Evolutionary conservation across 2,888 invertebrate genomes (phyloP).

Genomic region (Hermaeophaga mercurialis): DNA sequence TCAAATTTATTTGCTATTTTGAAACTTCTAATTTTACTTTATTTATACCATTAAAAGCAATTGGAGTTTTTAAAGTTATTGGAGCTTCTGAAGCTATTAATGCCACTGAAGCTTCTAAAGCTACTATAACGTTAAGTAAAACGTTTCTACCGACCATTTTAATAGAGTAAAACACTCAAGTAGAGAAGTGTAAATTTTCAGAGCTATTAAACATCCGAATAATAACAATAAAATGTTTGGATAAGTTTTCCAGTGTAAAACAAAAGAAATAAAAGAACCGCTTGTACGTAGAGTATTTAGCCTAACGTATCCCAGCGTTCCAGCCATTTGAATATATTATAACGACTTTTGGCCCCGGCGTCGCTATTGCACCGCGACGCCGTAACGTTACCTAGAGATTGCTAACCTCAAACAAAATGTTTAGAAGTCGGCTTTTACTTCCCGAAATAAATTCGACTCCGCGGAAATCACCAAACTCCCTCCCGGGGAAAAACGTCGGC

Average conservation of each 20-base stretch:
- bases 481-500: constrained; percentile 49
- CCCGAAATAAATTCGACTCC: constrained; percentile 53
- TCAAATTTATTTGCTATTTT: no score
- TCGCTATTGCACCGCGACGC: constrained; percentile 16
- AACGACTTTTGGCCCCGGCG: constrained; percentile 7
- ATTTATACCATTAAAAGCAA: no score
- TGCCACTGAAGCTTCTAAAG: no score
- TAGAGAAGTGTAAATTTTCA: no score
- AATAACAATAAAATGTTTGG: constrained; percentile 1
- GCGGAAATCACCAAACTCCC: constrained; percentile 52
- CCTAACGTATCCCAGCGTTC: neutral
- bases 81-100: no score
- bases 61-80: no score
- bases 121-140: no score
- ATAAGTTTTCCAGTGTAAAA: constrained; percentile 1
- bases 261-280: constrained; percentile 5
- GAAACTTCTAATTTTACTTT: no score
- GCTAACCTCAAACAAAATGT: constrained; percentile 36
- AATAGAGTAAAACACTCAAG: no score
- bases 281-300: constrained; percentile 1
- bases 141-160: no score
- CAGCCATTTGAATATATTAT: constrained; percentile 20
- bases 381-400: constrained; percentile 33
- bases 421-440: constrained; percentile 34
- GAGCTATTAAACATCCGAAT: neutral